A percentile compares a stretch with the other conserved stretches of the same genome.
These are phyloP conservation scores for Furnarius figulus DNA, from an alignment of 2,113 vertebrate species.

Conservation along the genomic window DNA sequence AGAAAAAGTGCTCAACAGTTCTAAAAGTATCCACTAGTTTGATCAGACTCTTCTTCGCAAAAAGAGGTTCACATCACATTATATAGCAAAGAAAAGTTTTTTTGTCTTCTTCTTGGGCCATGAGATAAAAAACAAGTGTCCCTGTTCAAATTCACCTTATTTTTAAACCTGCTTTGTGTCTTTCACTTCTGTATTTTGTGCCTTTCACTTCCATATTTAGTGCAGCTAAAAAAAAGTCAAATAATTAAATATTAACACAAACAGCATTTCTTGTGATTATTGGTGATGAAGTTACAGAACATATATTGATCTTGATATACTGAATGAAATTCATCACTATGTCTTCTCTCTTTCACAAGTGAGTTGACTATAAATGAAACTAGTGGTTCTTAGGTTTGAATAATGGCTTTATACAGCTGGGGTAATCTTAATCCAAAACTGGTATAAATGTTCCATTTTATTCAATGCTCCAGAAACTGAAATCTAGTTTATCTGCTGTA, in stretches of 20 bases:
- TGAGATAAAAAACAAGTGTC: not conserved
- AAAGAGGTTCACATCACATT: not conserved
- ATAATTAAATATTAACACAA: not conserved
- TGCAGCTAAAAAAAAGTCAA: not conserved
- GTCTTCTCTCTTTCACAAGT: not conserved
- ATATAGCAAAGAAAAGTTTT: rapidly evolving
- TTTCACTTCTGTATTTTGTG: not conserved
- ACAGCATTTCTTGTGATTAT: not conserved
- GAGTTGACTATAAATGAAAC: not conserved
- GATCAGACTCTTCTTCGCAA: too few relatives aligned
- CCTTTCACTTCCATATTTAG: too few relatives aligned
- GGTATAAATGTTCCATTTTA: not conserved
- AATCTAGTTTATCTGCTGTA: not conserved
- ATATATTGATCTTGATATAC: not conserved
- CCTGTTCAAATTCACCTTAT: not conserved
- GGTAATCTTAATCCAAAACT: not conserved
- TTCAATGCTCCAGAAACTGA: not conserved
- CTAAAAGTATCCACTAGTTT: not conserved
- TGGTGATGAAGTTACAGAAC: not conserved
- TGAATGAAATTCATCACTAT: not conserved
- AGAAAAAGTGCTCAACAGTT: not conserved
- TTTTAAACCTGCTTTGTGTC: not conserved
- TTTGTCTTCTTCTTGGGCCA: not conserved
- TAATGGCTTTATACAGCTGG: not conserved
- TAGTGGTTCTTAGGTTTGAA: not conserved